These are phyloP conservation scores for Ariopsis seemanni DNA, from an alignment of 2,113 vertebrate species.

Conservation along the genomic window DNA sequence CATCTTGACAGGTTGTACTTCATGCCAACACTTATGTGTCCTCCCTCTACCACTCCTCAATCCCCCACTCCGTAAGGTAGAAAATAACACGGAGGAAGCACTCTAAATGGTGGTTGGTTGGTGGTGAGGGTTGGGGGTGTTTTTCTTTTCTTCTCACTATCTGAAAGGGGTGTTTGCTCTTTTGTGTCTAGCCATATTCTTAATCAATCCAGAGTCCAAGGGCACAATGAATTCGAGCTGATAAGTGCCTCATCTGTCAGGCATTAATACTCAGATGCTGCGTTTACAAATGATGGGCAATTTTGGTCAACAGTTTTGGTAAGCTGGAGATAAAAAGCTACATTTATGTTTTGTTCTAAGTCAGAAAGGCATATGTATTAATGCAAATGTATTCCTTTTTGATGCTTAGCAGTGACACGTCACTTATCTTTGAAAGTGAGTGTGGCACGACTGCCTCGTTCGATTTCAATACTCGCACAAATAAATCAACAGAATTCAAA, in stretches of 20 bases:
- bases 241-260: slow-evolving; percentile 52
- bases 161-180: slow-evolving; percentile 69
- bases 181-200: slow-evolving; percentile 57
- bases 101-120: slow-evolving; percentile 31
- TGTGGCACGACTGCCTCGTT: slow-evolving; percentile 40
- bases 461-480: not conserved
- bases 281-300: slow-evolving; percentile 53
- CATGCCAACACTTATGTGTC: slow-evolving; percentile 57
- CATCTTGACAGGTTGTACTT: slow-evolving; percentile 70
- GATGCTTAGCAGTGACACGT: slow-evolving; percentile 26
- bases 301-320: slow-evolving; percentile 43
- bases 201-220: slow-evolving; percentile 45
- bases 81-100: slow-evolving; percentile 40
- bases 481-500: slow-evolving; percentile 34
- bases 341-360: slow-evolving; percentile 1
- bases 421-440: slow-evolving; percentile 24
- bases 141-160: slow-evolving; percentile 65
- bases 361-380: slow-evolving; percentile 36
- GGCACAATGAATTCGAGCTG: slow-evolving; percentile 35
- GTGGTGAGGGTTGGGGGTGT: slow-evolving; percentile 53
- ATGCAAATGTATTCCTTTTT: slow-evolving; percentile 60
- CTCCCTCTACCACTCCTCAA: slow-evolving; percentile 49
- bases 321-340: slow-evolving; percentile 45
- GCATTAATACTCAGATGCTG: slow-evolving; percentile 47
- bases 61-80: slow-evolving; percentile 39